Conservation (phyloP, 2,797 vertebrate species). For the Serranus cabrilla region DNA sequence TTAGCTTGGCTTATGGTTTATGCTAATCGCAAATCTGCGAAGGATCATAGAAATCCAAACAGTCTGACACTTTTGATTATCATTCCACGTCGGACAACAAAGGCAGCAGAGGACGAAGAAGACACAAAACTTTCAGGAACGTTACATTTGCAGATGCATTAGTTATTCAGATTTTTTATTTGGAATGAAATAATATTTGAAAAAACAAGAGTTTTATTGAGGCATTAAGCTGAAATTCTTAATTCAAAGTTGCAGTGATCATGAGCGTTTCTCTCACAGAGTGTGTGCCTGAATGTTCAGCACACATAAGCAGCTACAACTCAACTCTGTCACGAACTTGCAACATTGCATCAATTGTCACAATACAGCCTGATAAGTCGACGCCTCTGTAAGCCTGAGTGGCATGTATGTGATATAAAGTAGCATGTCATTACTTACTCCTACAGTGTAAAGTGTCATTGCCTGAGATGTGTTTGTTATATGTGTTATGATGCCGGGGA, state of each 20-base stretch:
- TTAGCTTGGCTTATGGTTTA: conserved; percentile 79
- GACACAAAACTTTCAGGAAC: conserved; percentile 50
- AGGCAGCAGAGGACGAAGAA: conserved; percentile 69
- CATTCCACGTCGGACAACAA: conserved; percentile 72
- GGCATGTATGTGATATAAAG: conserved; percentile 45
- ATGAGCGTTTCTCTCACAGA: conserved; percentile 20
- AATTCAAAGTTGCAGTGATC: conserved; percentile 25
- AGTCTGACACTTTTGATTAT: conserved; percentile 77
- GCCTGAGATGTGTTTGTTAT: conserved; percentile 28
- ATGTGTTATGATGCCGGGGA: conserved; percentile 40
- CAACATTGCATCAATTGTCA: conserved; percentile 39
- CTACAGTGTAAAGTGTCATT: conserved; percentile 33
- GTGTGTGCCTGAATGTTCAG: conserved; percentile 21
- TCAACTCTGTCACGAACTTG: conserved; percentile 32
- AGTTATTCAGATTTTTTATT: not conserved
- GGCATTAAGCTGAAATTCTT: conserved; percentile 24
- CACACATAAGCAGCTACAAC: conserved; percentile 44
- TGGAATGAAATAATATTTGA: not conserved
- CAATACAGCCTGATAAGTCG: conserved; percentile 30
- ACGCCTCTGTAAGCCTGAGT: conserved; percentile 36
- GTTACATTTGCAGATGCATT: conserved; percentile 1
- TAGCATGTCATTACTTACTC: conserved; percentile 31
- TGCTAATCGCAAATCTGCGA: conserved; percentile 77
- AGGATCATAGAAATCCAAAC: conserved; percentile 82
- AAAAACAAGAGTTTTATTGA: conserved; percentile 25